Conservation (phyloP, 2,113 vertebrate genomes). For the Austrofundulus limnaeus region DNA sequence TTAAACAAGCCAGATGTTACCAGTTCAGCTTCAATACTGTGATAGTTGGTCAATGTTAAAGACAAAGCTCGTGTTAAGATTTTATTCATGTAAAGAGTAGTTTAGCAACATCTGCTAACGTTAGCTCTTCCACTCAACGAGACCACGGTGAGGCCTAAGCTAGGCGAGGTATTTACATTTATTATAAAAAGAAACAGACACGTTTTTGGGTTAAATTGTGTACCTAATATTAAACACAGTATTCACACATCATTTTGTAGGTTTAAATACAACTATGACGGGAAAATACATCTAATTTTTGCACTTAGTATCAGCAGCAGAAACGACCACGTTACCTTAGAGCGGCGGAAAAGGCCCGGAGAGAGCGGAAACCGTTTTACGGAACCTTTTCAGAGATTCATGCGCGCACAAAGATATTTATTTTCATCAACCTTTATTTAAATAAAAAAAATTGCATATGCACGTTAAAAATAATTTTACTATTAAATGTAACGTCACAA, state of each 20-base stretch:
- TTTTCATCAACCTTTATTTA: too few species aligned
- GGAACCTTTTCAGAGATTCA: conserved; percentile 46
- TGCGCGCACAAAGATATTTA: conserved; percentile 19
- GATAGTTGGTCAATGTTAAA: neutral
- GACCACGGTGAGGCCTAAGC: conserved; percentile 47
- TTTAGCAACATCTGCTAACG: conserved; percentile 1
- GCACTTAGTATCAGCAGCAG: conserved; percentile 7
- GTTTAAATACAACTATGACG: accelerated
- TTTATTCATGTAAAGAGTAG: too few species aligned
- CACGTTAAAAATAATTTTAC: neutral
- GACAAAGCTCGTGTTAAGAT: too few species aligned
- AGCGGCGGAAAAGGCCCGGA: conserved; percentile 73
- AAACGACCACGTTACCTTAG: conserved; percentile 82
- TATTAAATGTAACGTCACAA: accelerated
- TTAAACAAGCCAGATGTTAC: neutral
- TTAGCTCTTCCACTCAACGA: conserved; percentile 20
- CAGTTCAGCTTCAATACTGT: neutral
- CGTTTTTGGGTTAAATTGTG: neutral
- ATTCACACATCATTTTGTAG: neutral
- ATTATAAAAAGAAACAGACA: neutral
- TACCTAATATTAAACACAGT: neutral
- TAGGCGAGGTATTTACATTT: conserved; percentile 3
- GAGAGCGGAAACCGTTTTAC: conserved; percentile 71
- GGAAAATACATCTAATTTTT: conserved; percentile 21
- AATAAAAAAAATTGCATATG: too few species aligned